Evolutionary conservation across 2,113 vertebrate genomes (phyloP), one percentile per base, ranked within the genome.

Genomic region (Sialia sialis): DNA sequence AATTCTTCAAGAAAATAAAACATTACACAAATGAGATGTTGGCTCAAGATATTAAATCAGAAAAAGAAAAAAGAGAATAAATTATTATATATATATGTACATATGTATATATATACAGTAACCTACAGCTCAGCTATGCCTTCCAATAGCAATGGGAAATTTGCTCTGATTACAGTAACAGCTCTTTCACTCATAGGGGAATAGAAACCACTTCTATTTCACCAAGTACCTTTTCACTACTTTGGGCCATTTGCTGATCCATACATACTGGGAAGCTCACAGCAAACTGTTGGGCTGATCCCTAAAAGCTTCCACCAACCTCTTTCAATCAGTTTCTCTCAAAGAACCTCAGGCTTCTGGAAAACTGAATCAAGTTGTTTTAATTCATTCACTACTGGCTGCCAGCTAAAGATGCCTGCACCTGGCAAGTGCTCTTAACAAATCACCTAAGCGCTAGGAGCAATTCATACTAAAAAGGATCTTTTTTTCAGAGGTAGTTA

Each of bases 351-450:
- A 90, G 48, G 43, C n/a, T 93, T 39, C 56, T 75, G 52, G 10
- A 18, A 90, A 78, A 48, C 7, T 68, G 67, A 80, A 73, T 0
- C 4, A 77, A 7, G 16, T 69, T 86, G 38, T 49, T 94, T 77
- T 92, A 78, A 94, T 72, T 75, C 62, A 56, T 68, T 52, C 44
- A 64, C 29, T 78, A 38, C 36, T 21, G 52, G 23, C 76, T 96
- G 60, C 64, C 69, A 91, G 58, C 25, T 82, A 64, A 59, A 90
- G 84, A 81, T n/a, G 9, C 60, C 69, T 94, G 89, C 93, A 95
- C 84, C 91, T 92, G 94, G 86, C 39, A 84, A 82, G 74, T 0
- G 3, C 52, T 81, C 44, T 51, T 69, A 84, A 51, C 64, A 93
- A 74, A 90, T 96, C 60, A 74, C 38, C 36, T 89, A 87, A 95